Conservation (phyloP, 2,113 vertebrate genomes). For the Fulmarus glacialis region DNA sequence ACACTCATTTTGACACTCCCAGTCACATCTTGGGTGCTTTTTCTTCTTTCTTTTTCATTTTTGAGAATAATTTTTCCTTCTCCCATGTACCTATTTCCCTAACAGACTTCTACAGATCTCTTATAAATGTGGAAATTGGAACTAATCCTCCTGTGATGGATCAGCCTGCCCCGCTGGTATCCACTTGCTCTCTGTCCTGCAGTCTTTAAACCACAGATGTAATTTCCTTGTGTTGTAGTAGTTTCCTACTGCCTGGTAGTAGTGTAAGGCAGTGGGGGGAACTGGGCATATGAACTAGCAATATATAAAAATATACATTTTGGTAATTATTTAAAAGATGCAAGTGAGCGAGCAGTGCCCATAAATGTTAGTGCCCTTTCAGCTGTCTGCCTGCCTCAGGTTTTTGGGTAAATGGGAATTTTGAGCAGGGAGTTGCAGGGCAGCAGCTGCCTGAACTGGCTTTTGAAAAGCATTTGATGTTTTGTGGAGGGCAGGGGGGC, state of each 20-base stretch:
- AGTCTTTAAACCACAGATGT: background rate
- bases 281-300: background rate
- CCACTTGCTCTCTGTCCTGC: background rate
- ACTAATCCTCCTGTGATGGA: background rate
- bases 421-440: background rate
- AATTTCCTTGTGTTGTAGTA: background rate
- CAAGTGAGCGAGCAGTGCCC: background rate
- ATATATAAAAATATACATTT: background rate
- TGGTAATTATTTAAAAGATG: background rate
- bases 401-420: background rate
- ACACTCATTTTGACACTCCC: background rate
- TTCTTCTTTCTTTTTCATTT: background rate
- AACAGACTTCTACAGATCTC: background rate
- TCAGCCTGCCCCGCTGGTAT: background rate
- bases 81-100: background rate
- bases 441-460: background rate
- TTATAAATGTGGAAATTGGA: background rate
- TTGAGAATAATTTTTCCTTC: background rate
- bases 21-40: background rate
- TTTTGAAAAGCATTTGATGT: background rate
- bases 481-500: background rate
- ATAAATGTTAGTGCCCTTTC: background rate
- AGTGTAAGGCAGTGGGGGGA: background rate
- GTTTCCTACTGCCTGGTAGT: background rate
- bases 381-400: background rate